Conservation (phyloP, 2,113 vertebrate species). For the Microtus richardsoni region DNA sequence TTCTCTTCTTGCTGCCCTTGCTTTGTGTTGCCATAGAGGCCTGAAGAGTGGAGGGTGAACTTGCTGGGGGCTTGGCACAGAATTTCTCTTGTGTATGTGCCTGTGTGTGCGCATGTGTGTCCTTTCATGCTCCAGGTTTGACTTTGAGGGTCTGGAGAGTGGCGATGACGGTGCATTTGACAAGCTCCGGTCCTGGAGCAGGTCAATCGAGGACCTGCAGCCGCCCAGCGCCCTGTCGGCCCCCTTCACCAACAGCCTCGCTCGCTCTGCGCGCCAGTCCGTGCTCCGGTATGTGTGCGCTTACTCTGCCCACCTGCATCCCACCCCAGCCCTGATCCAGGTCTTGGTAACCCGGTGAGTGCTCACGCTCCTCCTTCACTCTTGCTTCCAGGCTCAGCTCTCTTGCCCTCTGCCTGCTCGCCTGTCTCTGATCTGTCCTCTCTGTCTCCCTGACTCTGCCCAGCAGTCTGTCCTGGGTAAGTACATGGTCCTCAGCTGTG, state of each 20-base stretch:
- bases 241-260: constrained; percentile 95
- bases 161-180: constrained; percentile 94
- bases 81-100: constrained; percentile 70
- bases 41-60: neutral
- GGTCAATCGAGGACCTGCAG: constrained; percentile 99
- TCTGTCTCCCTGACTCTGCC: constrained; percentile 84
- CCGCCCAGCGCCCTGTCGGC: constrained; percentile 89
- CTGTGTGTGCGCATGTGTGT: constrained; percentile 75
- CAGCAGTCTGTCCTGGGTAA: constrained; percentile 82
- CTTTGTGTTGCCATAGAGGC: constrained; percentile 60
- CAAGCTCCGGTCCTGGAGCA: constrained; percentile 96
- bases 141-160: constrained; percentile 96
- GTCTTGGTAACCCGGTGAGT: constrained; percentile 57
- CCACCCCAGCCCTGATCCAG: constrained; percentile 36
- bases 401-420: constrained; percentile 84
- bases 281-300: constrained; percentile 96
- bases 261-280: constrained; percentile 96
- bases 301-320: constrained; percentile 88
- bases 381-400: constrained; percentile 83
- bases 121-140: constrained; percentile 91
- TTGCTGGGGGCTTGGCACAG: constrained; percentile 46
- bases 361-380: constrained; percentile 74
- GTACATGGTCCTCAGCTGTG: constrained; percentile 75
- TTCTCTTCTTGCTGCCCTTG: constrained; percentile 55
- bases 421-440: constrained; percentile 87